A percentile compares a stretch with the other conserved stretches of the same genome.
phyloP scores from a whole-genome alignment of 2,113 vertebrate species.

The Petroica traversi region DNA sequence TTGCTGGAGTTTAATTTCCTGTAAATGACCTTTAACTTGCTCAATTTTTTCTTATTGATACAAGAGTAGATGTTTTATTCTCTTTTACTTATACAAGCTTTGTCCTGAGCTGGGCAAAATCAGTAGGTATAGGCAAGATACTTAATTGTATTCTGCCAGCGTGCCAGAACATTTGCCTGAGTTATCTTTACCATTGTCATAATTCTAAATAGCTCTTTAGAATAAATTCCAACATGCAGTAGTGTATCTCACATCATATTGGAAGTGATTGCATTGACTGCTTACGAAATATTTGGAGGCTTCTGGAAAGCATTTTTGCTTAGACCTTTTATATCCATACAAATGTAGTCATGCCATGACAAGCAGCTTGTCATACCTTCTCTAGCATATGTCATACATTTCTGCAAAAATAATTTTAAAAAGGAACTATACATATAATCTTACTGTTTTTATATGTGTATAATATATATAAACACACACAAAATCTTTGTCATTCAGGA shows the following conservation, averaged over 20 bases:
- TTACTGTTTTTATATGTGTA: neutral
- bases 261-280: neutral
- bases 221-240: neutral
- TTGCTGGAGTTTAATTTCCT: neutral
- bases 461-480: neutral
- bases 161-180: neutral
- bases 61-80: neutral
- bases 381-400: neutral
- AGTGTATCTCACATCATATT: neutral
- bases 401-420: neutral
- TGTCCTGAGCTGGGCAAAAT: neutral
- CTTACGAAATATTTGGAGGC: neutral
- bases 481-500: neutral
- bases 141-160: neutral
- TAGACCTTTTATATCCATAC: neutral
- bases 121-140: neutral
- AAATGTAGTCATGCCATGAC: neutral
- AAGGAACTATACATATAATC: neutral
- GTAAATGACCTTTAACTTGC: neutral
- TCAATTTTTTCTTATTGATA: neutral
- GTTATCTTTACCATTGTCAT: neutral
- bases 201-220: neutral
- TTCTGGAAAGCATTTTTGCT: neutral
- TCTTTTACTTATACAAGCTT: neutral
- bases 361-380: neutral